These are phyloP conservation scores for Ichneumoninae sp. DNA, from an alignment of 2,888 invertebrate species.

Conservation along the genomic window DNA sequence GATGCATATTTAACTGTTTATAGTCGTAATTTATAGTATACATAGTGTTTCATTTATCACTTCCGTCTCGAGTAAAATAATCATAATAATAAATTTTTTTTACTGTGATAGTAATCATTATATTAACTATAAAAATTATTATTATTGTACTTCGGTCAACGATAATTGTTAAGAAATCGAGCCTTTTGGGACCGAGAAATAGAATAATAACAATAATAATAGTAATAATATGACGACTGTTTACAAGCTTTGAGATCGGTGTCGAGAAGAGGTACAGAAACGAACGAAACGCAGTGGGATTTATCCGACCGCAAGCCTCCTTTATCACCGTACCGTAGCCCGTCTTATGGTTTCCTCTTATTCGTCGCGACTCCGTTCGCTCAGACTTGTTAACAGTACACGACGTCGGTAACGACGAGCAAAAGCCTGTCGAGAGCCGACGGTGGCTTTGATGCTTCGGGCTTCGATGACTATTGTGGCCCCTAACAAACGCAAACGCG, in stretches of 20 bases:
- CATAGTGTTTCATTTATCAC: background rate
- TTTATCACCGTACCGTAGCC: constrained; percentile 48
- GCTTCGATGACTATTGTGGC: constrained; percentile 42
- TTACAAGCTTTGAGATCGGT: constrained; percentile 1
- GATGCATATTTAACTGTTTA: no score
- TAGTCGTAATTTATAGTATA: no score
- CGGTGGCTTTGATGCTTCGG: constrained; percentile 51
- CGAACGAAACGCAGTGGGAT: background rate
- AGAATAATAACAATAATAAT: background rate
- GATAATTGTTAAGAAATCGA: no score
- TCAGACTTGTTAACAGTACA: background rate
- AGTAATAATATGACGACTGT: background rate
- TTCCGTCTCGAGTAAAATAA: background rate
- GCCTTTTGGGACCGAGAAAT: no score
- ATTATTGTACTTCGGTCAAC: no score
- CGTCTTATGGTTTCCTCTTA: constrained; percentile 52
- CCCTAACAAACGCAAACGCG: constrained; percentile 18
- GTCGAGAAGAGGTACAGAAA: background rate
- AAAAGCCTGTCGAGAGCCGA: constrained; percentile 17
- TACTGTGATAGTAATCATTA: no score
- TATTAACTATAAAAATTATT: no score
- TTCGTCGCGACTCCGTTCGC: constrained; percentile 16
- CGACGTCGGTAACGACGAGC: constrained; percentile 6
- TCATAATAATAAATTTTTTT: background rate
- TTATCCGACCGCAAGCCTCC: constrained; percentile 11